A percentile compares a stretch with the other conserved stretches of the same genome.
These are phyloP conservation scores for Dichetophora obliterata DNA, from an alignment of 2,888 invertebrate species.

Conservation along the genomic window DNA sequence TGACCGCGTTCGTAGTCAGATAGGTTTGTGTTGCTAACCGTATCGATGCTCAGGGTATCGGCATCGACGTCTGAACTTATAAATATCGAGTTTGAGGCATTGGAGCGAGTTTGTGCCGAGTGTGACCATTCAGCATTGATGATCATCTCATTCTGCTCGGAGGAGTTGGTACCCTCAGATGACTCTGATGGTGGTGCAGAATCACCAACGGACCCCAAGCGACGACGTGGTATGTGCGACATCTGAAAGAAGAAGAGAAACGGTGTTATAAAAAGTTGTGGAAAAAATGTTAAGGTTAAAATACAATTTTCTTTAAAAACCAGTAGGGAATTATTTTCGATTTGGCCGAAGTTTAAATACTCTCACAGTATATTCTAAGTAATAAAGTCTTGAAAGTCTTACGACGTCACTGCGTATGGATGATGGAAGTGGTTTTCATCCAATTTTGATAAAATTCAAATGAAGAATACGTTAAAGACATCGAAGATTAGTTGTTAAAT, in stretches of 20 bases:
- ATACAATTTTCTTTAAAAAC: too few species aligned
- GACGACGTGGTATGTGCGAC: conserved; percentile 68
- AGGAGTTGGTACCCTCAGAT: conserved; percentile 73
- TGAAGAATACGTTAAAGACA: too few species aligned
- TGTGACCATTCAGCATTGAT: conserved; percentile 51
- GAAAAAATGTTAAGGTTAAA: not conserved
- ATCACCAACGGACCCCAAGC: conserved; percentile 75
- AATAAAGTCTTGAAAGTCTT: too few species aligned
- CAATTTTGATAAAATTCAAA: too few species aligned
- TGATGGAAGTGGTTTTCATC: too few species aligned
- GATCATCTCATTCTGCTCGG: conserved; percentile 62
- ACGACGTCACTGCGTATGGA: too few species aligned
- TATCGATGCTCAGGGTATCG: conserved; percentile 68
- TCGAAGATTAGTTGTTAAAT: too few species aligned
- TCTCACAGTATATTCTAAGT: too few species aligned
- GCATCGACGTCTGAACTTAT: conserved; percentile 65
- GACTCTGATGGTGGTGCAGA: conserved; percentile 71
- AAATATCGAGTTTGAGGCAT: conserved; percentile 55
- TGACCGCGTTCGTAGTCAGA: conserved; percentile 77
- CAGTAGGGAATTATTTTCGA: too few species aligned
- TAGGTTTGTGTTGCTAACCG: conserved; percentile 69
- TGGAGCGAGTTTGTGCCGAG: conserved; percentile 47
- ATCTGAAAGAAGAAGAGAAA: conserved; percentile 51
- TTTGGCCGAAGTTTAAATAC: too few species aligned
- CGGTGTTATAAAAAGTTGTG: not conserved